Percentiles rank a stretch among this genome's conserved stretches.
Conservation (phyloP, 2,888 invertebrate genomes). For the Masnerella sp. region DNA sequence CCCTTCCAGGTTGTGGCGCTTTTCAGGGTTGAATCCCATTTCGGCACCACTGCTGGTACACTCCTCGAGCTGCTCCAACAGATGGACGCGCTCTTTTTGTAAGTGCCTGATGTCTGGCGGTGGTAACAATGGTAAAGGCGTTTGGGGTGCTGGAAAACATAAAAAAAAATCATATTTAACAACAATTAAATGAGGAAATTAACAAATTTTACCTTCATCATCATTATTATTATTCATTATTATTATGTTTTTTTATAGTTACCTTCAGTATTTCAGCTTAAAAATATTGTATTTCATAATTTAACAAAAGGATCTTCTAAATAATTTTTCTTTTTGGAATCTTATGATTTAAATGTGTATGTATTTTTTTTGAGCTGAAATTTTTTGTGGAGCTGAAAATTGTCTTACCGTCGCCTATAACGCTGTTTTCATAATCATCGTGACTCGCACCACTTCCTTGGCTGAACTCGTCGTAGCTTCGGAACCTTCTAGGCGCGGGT, state of each 20-base stretch:
- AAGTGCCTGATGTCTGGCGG: constrained; percentile 83
- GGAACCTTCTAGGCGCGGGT: constrained; percentile 78
- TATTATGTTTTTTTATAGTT: too few species aligned
- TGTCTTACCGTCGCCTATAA: constrained; percentile 69
- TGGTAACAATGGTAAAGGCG: constrained; percentile 73
- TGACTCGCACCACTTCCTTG: constrained; percentile 83
- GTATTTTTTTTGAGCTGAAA: too few species aligned
- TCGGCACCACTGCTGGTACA: constrained; percentile 86
- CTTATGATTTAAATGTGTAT: too few species aligned
- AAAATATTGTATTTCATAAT: too few species aligned
- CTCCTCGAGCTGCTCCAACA: constrained; percentile 85
- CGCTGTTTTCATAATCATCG: constrained; percentile 80
- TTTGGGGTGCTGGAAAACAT: constrained; percentile 63
- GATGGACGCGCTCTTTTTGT: constrained; percentile 85
- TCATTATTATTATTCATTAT: too few species aligned
- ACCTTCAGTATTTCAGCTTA: too few species aligned
- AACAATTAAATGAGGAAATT: too few species aligned
- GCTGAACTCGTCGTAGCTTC: constrained; percentile 86
- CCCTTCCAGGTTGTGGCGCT: constrained; percentile 82
- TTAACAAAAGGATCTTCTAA: too few species aligned
- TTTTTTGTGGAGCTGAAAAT: too few species aligned
- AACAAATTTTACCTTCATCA: too few species aligned
- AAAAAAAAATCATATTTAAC: too few species aligned
- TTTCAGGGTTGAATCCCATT: constrained; percentile 81
- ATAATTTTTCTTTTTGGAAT: too few species aligned